phyloP scores from a whole-genome alignment of 2,113 vertebrate species.

The Nothobranchius kuhntae region DNA sequence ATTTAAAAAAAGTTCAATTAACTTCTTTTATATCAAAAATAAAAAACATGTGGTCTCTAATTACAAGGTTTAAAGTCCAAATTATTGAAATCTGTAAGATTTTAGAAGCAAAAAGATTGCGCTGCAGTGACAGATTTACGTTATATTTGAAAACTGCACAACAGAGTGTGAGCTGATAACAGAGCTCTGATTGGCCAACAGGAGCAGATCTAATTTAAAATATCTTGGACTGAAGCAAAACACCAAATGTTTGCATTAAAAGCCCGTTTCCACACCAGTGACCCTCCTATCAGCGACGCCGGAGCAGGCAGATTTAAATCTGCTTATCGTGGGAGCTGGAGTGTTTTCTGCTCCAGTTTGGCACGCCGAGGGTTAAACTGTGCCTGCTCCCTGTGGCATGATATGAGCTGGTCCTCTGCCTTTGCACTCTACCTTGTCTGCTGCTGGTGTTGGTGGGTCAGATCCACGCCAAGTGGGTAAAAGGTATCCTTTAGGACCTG shows the following conservation, averaged over 20 bases:
- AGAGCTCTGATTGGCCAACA: too few relatives aligned
- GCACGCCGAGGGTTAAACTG: slow-evolving; percentile 65
- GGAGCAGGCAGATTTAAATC: slow-evolving; percentile 59
- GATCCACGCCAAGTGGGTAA: slow-evolving; percentile 65
- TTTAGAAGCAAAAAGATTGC: too few relatives aligned
- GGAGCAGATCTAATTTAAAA: too few relatives aligned
- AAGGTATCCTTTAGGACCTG: slow-evolving; percentile 50
- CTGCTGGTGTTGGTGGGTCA: slow-evolving; percentile 52
- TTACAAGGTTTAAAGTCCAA: too few relatives aligned
- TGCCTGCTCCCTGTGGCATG: slow-evolving; percentile 71
- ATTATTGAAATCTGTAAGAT: too few relatives aligned
- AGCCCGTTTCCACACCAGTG: slow-evolving; percentile 38
- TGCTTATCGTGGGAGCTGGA: slow-evolving; percentile 64
- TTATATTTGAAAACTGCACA: too few relatives aligned
- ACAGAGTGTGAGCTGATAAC: too few relatives aligned
- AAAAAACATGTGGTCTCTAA: too few relatives aligned
- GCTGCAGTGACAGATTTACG: too few relatives aligned
- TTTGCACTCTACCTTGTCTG: slow-evolving; percentile 64
- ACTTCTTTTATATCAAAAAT: too few relatives aligned
- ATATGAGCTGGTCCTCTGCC: slow-evolving; percentile 72
- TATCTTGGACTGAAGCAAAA: too few relatives aligned
- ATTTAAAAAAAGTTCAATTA: too few relatives aligned
- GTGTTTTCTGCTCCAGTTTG: slow-evolving; percentile 51
- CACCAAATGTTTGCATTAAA: slow-evolving; percentile 22
- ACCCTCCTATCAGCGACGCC: slow-evolving; percentile 46